Evolutionary conservation across 2,888 invertebrate species (phyloP), one percentile per base, ranked within the genome.

Genomic region (Orchesellides sinensis): DNA sequence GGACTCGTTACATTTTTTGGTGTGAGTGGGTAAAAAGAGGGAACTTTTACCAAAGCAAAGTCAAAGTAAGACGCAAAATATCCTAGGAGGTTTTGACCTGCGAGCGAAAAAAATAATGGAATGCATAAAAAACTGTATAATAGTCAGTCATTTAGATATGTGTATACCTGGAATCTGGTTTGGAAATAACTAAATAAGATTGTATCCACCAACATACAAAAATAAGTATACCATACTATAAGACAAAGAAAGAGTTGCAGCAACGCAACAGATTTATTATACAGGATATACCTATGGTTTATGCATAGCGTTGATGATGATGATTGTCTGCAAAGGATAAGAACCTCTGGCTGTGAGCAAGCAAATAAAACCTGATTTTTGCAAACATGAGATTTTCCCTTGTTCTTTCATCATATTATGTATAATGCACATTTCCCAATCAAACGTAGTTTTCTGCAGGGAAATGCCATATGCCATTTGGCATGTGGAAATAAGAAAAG

Each of bases 41-140:
- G 54, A 23, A 54, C n/a, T n/a, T n/a, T 54, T 61, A 61, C n/a
- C 35, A 17, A 32, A 65, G 45, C 54, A 54, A 69, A 69, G 69
- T 69, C 66, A 77, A 77, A 77, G 29, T 77, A 77, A 77, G 77
- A 77, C 77, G 77, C 77, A 77, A 68, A 77, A 68, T n/a, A n/a
- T n/a, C 29, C 56, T 21, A 47, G 56, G 47, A 45, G 77, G 40
- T 77, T 77, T 77, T 77, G 77, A 77, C 77, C 77, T 59, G 40
- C n/a, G 40, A 40, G 40, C 2, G 14, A 40, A 40, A 40, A 40
- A 40, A 40, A 40, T 40, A 40, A n/a, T n/a, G n/a, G n/a, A n/a
- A n/a, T n/a, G n/a, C n/a, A n/a, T n/a, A n/a, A n/a, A n/a, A n/a
- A n/a, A n/a, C n/a, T n/a, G n/a, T n/a, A n/a, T n/a, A n/a, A n/a